phyloP scores from a whole-genome alignment of 2,888 invertebrate species.

The Cephalotes varians region DNA sequence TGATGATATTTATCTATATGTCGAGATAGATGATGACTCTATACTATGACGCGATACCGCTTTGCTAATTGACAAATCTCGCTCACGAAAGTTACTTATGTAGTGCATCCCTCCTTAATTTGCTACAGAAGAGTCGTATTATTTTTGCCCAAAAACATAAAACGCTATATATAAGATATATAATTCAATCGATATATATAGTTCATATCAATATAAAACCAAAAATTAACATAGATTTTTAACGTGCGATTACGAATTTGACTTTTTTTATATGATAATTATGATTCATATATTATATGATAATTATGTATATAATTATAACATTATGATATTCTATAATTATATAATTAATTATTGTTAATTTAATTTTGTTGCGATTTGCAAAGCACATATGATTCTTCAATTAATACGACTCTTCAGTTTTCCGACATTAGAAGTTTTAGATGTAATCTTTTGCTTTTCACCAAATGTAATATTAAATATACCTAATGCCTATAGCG shows the following conservation, averaged over 20 bases:
- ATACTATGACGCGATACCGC: slow-evolving; percentile 74
- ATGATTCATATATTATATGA: too few species aligned
- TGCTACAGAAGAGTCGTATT: slow-evolving; percentile 62
- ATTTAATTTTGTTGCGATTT: neutral
- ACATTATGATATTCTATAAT: neutral
- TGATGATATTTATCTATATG: slow-evolving; percentile 82
- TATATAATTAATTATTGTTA: neutral
- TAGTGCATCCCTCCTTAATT: slow-evolving; percentile 62
- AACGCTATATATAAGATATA: slow-evolving; percentile 1
- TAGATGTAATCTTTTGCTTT: slow-evolving; percentile 58
- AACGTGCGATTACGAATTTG: neutral
- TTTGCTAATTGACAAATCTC: slow-evolving; percentile 60
- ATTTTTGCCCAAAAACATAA: neutral
- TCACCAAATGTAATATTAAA: slow-evolving; percentile 65
- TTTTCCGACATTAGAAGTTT: slow-evolving; percentile 54
- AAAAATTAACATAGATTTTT: slow-evolving; percentile 19
- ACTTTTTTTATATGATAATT: slow-evolving; percentile 24
- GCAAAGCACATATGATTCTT: neutral
- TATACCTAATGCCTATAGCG: slow-evolving; percentile 66
- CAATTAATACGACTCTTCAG: slow-evolving; percentile 58
- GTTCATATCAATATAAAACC: neutral
- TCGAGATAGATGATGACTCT: slow-evolving; percentile 69
- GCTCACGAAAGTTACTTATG: slow-evolving; percentile 67
- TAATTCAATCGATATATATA: neutral
- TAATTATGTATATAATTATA: neutral